These are phyloP conservation scores for Hirtodrosophila trivittata DNA, from an alignment of 2,888 invertebrate genomes.

Conservation along the genomic window DNA sequence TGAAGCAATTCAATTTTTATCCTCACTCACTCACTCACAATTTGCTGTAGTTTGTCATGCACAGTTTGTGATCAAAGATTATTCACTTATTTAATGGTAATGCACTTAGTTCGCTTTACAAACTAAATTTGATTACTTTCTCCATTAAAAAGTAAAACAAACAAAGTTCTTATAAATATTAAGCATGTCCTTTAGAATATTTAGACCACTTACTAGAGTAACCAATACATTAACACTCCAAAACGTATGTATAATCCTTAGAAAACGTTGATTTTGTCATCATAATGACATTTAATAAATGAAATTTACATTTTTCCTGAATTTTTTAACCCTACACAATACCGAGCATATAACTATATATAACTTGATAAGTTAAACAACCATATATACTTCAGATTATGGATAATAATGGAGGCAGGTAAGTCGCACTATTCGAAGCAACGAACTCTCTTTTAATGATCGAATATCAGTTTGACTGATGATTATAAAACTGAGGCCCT, in stretches of 20 bases:
- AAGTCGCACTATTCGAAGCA: background rate
- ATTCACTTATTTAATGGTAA: conserved; percentile 17
- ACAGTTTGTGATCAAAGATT: conserved; percentile 11
- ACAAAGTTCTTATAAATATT: no score
- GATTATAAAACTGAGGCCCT: background rate
- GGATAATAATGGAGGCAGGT: conserved; percentile 9
- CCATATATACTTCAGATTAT: no score
- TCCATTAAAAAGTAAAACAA: no score
- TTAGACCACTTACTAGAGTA: no score
- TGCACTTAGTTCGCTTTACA: no score
- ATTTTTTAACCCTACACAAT: background rate
- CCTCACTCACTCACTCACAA: conserved; percentile 8
- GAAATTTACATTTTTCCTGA: background rate
- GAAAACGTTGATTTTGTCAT: conserved; percentile 9
- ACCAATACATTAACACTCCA: no score
- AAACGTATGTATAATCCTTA: no score
- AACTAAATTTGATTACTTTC: no score
- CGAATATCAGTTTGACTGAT: background rate
- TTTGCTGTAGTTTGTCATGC: conserved; percentile 55
- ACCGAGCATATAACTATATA: no score
- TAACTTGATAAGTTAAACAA: no score
- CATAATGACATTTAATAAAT: background rate
- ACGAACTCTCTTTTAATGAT: background rate
- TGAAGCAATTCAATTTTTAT: conserved; percentile 21
- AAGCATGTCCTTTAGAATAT: no score